Conservation (phyloP, 37 sponge, comb jelly and placozoan genomes). For the Crambe crambe region DNA sequence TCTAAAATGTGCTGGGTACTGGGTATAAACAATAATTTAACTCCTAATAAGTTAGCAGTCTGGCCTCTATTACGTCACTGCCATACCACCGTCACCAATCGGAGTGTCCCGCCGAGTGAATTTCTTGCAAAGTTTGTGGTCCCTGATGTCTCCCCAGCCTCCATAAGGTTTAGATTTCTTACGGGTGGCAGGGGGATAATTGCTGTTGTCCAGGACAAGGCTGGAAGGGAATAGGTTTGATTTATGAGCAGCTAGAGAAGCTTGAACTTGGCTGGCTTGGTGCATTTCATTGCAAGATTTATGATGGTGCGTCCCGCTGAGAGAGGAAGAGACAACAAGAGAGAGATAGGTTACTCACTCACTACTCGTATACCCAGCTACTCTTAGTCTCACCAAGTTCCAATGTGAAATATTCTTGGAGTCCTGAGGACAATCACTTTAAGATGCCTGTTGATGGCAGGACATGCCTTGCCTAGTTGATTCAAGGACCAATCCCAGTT, state of each 20-base stretch:
- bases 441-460: constrained; percentile 12
- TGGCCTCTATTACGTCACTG: neutral
- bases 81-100: constrained; percentile 2
- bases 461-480: constrained; percentile 54
- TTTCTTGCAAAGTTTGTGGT: constrained; percentile 71
- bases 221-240: constrained; percentile 38
- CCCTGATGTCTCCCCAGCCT: constrained; percentile 88
- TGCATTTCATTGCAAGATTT: constrained; percentile 38
- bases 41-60: too few species aligned
- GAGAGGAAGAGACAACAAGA: too few species aligned
- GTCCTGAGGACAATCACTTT: constrained; percentile 54
- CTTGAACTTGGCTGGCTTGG: constrained; percentile 15
- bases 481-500: constrained; percentile 93
- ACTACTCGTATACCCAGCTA: too few species aligned
- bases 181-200: neutral
- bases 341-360: too few species aligned
- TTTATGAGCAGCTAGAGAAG: neutral
- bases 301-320: constrained; percentile 68
- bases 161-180: constrained; percentile 47
- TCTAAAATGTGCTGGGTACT: too few species aligned
- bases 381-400: constrained; percentile 84
- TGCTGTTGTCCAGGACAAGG: neutral
- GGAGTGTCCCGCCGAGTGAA: constrained; percentile 17
- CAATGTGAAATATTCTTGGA: constrained; percentile 80
- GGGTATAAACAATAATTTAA: too few species aligned